These are phyloP conservation scores for Gallinago solitaria DNA, from an alignment of 2,797 vertebrate species.

Conservation along the genomic window DNA sequence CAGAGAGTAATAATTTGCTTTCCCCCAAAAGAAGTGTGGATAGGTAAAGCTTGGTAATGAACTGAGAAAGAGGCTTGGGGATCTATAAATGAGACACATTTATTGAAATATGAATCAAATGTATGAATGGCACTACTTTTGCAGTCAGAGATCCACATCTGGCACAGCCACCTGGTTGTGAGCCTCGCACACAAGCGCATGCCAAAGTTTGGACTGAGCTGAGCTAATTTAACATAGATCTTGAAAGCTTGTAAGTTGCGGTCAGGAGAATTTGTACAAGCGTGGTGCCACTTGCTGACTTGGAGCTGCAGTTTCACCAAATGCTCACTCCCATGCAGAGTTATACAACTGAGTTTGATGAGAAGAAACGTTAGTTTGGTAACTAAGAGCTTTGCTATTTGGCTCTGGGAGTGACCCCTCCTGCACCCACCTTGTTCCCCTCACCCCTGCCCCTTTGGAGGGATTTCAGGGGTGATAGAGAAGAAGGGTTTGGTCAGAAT, in stretches of 20 bases:
- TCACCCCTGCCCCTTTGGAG: accelerated
- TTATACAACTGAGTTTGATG: neutral
- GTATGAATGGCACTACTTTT: neutral
- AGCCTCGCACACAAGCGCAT: neutral
- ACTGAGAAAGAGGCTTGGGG: neutral
- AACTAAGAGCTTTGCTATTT: neutral
- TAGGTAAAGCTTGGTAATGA: neutral
- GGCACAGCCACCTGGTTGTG: neutral
- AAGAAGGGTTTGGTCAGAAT: neutral
- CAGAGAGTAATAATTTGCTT: neutral
- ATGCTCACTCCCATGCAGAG: neutral
- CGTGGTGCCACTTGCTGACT: neutral
- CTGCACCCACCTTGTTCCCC: too few species aligned
- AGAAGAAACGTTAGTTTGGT: neutral
- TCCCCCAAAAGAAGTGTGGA: neutral
- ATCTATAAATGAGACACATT: neutral
- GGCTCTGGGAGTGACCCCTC: neutral
- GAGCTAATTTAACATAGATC: neutral
- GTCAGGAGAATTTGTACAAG: neutral
- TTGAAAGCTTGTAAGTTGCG: neutral
- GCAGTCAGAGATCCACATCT: neutral
- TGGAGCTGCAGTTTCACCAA: neutral
- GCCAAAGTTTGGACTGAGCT: neutral
- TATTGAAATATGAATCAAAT: neutral
- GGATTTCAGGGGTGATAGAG: neutral